phyloP scores from a whole-genome alignment of 2,797 vertebrate species.

The Galagoides demidoff region DNA sequence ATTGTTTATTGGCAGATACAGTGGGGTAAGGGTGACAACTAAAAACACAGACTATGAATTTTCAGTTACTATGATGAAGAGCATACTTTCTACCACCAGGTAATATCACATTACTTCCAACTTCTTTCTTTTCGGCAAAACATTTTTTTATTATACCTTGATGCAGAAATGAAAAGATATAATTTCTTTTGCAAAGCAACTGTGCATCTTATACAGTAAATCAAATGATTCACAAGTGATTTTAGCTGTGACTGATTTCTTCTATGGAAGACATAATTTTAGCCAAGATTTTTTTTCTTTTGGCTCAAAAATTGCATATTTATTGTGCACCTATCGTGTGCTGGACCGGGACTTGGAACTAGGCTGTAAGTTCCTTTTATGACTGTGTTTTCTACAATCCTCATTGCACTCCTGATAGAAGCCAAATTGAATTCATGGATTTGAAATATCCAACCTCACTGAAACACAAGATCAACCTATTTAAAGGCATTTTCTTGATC shows the following conservation, averaged over 20 bases:
- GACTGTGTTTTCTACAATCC: neutral
- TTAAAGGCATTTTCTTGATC: conserved; percentile 60
- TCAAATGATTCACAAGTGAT: neutral
- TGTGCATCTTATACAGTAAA: neutral
- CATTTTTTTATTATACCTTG: conserved; percentile 18
- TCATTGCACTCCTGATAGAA: neutral
- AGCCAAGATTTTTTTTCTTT: neutral
- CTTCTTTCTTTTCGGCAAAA: conserved; percentile 17
- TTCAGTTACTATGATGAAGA: conserved; percentile 40
- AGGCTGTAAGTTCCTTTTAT: neutral
- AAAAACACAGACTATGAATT: conserved; percentile 49
- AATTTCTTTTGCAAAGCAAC: conserved; percentile 17
- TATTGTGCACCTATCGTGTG: neutral
- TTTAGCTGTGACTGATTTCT: conserved; percentile 26
- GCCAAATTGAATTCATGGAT: neutral
- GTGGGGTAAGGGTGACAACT: conserved; percentile 22
- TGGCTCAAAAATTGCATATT: neutral
- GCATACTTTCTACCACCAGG: neutral
- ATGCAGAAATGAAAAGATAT: neutral
- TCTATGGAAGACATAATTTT: conserved; percentile 11
- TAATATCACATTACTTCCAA: conserved; percentile 39
- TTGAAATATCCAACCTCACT: conserved; percentile 11
- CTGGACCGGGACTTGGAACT: neutral
- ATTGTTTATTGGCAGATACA: conserved; percentile 54
- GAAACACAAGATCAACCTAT: conserved; percentile 30